A percentile compares a stretch with the other conserved stretches of the same genome.
Evolutionary conservation across 2,797 vertebrate genomes (phyloP).

Genomic region (Malurus leucopterus): DNA sequence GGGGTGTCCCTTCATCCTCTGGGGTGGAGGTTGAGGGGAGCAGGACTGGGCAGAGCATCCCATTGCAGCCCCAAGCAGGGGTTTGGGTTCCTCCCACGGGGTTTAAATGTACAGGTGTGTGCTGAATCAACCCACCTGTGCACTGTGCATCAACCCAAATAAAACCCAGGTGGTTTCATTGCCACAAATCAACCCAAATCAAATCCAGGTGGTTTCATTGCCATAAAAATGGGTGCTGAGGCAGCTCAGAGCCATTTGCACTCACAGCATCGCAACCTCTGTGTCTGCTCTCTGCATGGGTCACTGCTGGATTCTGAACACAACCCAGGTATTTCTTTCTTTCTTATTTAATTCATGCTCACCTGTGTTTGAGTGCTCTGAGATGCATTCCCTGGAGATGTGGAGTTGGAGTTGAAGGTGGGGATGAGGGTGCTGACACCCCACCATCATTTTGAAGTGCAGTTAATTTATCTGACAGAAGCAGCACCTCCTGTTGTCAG

Average conservation of each 20-base stretch:
- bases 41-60: neutral
- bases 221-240: neutral
- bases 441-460: neutral
- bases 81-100: neutral
- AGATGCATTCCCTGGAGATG: neutral
- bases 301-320: neutral
- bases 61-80: neutral
- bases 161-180: too few species aligned
- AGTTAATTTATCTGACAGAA: slow-evolving; percentile 34
- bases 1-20: neutral
- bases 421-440: neutral
- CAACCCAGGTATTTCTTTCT: neutral
- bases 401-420: neutral
- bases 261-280: neutral
- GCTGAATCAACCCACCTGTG: too few species aligned
- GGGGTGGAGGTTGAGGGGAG: neutral
- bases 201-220: neutral
- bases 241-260: neutral
- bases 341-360: neutral
- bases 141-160: too few species aligned
- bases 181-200: too few species aligned
- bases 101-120: too few species aligned
- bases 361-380: neutral
- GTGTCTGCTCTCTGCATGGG: accelerated
- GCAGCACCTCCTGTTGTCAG: neutral